phyloP scores from a whole-genome alignment of 2,797 vertebrate species.

The Intellagama lesueurii region DNA sequence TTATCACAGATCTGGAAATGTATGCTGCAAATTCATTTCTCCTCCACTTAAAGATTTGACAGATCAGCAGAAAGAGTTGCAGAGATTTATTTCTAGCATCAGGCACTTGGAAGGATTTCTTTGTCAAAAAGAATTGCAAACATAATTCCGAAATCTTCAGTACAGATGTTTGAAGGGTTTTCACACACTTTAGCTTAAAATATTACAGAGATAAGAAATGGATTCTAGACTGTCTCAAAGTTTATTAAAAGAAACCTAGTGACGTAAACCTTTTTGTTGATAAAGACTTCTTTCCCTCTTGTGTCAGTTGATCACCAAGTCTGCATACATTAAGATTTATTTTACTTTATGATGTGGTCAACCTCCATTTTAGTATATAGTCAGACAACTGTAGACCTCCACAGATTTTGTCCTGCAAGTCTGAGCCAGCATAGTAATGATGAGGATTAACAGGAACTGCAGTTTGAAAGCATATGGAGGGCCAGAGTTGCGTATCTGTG shows the following conservation, averaged over 20 bases:
- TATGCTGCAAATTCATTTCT: constrained; percentile 19
- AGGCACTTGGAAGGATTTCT: neutral
- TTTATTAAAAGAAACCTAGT: neutral
- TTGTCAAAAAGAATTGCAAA: neutral
- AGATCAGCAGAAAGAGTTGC: constrained; percentile 35
- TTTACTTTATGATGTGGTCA: neutral
- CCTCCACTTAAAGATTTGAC: constrained; percentile 40
- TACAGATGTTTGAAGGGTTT: neutral
- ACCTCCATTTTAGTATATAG: too few species aligned
- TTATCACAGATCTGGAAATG: constrained; percentile 42
- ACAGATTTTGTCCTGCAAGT: too few species aligned
- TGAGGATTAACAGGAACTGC: too few species aligned
- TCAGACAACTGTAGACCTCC: too few species aligned
- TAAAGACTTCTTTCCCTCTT: neutral
- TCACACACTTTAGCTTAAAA: constrained; percentile 31
- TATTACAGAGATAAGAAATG: constrained; percentile 22
- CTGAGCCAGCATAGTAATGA: too few species aligned
- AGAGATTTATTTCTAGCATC: neutral
- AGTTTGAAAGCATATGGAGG: too few species aligned
- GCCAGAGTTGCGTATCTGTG: too few species aligned
- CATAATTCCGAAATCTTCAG: constrained; percentile 17
- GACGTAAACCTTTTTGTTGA: neutral
- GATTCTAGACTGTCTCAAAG: neutral
- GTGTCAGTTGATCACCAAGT: neutral
- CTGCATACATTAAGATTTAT: neutral